Base-by-base conservation (phyloP, 2,113 vertebrate genomes). In the Sinocyclocheilus maitianheensis region DNA sequence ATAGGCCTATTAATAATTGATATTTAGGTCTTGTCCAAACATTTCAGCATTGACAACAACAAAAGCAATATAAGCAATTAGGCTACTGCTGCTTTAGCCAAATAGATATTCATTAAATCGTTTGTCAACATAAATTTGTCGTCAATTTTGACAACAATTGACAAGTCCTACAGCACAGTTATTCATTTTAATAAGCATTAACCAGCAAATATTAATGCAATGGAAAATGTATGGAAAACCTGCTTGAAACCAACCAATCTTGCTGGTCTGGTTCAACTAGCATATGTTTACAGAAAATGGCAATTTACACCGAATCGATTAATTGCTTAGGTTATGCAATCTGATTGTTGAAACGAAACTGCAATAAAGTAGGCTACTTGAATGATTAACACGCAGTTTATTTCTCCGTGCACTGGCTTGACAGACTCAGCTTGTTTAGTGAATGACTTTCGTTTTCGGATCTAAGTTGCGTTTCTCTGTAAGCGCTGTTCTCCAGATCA, bases 391-490 rank as follows among this genome's bases (percentile, higher is more conserved):
- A 40, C 20, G 40, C 14, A 37, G 3, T 65, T 26, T 26, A 24
- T 74, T n/a, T 22, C 3, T 20, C 34, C 4, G 1, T 74, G 22
- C 74, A 77, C n/a, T 26, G 12, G 11, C n/a, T 69, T 26, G 63
- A 5, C 18, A 12, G 37, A 12, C 18, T 53, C 24, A 30, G n/a
- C 26, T 40, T 12, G 51, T 78, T 37, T 5, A 48, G 79, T 65
- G 43, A 7, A 43, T 43, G 9, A 77, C 69, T 88, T 87, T 90
- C 87, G 72, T 24, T 90, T 90, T 76, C 18, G 26, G 34, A 3
- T 24, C 9, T 1, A 75, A 62, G 83, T 85, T 85, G 81, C 80
- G 79, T 84, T 87, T 87, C 72, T 84, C 40, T 8, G 12, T 62
- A 67, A 77, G 20, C n/a, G 10, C 69, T 11, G 48, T n/a, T 34